These are phyloP conservation scores for Prinia subflava DNA, from an alignment of 2,113 vertebrate species.

Conservation along the genomic window DNA sequence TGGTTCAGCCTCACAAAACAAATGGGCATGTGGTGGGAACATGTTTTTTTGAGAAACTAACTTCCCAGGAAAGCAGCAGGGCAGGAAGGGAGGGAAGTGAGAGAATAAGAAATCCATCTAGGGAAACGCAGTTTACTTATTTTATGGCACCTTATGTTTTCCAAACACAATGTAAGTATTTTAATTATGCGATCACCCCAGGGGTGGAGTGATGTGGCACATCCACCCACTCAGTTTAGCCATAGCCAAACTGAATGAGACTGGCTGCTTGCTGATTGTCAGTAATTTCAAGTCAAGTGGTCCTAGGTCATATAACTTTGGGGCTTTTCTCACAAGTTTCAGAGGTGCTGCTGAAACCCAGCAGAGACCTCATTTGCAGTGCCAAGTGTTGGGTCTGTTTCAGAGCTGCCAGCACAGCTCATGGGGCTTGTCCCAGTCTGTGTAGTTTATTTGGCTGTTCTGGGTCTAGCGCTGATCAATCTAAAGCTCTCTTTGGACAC, in stretches of 20 bases:
- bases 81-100: neutral
- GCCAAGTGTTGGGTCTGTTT: neutral
- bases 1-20: neutral
- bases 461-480: neutral
- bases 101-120: neutral
- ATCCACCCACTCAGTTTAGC: neutral
- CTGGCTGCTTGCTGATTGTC: neutral
- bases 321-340: neutral
- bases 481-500: neutral
- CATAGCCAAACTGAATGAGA: neutral
- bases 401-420: neutral
- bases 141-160: neutral
- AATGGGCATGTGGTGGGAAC: neutral
- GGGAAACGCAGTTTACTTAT: neutral
- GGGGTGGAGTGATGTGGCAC: neutral
- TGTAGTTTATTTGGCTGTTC: neutral
- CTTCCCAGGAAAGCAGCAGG: neutral
- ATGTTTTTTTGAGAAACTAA: neutral
- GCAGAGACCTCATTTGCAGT: neutral
- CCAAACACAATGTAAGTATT: neutral
- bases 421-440: neutral
- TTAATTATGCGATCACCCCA: neutral
- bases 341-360: neutral
- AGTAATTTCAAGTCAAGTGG: neutral
- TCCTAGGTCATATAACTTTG: neutral